Evolutionary conservation across 2,888 invertebrate genomes (phyloP), one percentile per base, ranked within the genome.

Genomic region (Erebia aethiops): DNA sequence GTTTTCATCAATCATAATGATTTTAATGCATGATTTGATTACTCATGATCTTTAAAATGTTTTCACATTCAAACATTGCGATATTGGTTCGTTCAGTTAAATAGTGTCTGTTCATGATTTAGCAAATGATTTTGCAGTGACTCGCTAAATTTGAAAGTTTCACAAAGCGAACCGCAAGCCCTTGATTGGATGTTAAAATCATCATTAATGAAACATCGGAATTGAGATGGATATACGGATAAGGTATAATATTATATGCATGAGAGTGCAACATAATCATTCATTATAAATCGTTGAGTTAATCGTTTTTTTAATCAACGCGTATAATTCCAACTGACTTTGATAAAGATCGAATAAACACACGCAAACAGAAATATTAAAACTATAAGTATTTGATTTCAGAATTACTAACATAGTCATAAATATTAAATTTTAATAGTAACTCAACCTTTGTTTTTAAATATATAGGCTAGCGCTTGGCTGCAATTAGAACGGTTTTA

Each of bases 91-190:
- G 16, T 49, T 43, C 46, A 11, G 56, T 16, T 49, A 49, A 46
- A 21, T 13, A 11, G 18, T 43, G 61, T 7, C 46, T 2, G 46
- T 49, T 62, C 49, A 49, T 62, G 62, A 49, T 62, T 62, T 46
- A n/a, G 41, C 60, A 41, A 60, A 60, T 41, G 41, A 16, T 41
- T 49, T 62, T 49, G 21, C 21, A 62, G 46, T 49, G 62, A 62
- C 49, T 62, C 62, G 62, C 49, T 18, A 61, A 18, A 61, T 61
- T 61, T 21, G 14, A 13, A 60, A 43, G 61, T 62, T 61, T 61
- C 18, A 49, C 62, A 46, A 62, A 61, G 43, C 13, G 16, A 13
- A 43, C 43, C 61, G 61, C 43, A 61, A 61, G 41, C 61, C 43
- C 43, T 61, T 61, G 61, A 61, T 43, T 61, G 61, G 18, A 43